These are phyloP conservation scores for Lichenostomus cassidix DNA, from an alignment of 2,113 vertebrate genomes.

Conservation along the genomic window DNA sequence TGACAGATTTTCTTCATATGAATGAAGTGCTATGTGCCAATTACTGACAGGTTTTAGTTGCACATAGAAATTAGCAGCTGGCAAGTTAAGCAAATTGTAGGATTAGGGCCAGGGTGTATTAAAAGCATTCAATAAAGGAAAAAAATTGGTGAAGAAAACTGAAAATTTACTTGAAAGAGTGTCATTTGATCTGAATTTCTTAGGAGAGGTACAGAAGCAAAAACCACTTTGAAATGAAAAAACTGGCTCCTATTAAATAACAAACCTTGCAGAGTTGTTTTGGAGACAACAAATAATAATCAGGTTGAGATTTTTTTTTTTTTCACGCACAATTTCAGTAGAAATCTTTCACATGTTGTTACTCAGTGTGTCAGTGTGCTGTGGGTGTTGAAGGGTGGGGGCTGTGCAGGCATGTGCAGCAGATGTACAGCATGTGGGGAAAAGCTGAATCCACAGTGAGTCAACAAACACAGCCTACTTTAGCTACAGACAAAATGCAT, in stretches of 20 bases:
- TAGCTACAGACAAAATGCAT: neutral
- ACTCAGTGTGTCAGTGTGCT: neutral
- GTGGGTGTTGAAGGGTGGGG: conserved; percentile 19
- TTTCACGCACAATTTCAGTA: neutral
- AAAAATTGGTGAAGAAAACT: neutral
- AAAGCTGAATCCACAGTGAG: neutral
- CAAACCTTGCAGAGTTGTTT: neutral
- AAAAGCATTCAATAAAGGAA: neutral
- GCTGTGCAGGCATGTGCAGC: neutral
- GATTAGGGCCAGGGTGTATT: neutral
- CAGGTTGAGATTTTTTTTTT: neutral
- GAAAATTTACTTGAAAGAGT: neutral
- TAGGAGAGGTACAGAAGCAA: neutral
- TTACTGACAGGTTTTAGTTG: neutral
- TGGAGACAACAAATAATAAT: neutral
- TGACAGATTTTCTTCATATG: neutral
- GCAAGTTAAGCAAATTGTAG: neutral
- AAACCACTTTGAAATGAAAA: neutral
- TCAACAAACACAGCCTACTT: conserved; percentile 29
- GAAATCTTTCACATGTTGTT: neutral
- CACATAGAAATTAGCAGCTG: neutral
- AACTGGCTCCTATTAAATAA: neutral
- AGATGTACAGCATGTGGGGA: neutral
- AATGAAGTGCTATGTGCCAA: neutral
- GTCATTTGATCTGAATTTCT: neutral